These are phyloP conservation scores for Sitophilus oryzae DNA, from an alignment of 1,140 invertebrate genomes.

Conservation along the genomic window DNA sequence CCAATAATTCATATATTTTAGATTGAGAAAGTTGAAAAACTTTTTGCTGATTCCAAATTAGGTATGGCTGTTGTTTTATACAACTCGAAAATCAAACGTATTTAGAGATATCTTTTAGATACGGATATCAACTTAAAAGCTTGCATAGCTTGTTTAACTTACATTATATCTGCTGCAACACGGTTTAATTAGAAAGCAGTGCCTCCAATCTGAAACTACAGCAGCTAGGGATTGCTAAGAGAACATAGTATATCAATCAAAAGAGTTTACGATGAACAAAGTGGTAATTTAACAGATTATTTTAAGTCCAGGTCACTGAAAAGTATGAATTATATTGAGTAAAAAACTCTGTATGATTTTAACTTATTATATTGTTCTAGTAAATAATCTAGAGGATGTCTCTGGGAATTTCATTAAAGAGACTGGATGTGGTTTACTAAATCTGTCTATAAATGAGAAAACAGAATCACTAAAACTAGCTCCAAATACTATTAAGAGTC, in stretches of 20 bases:
- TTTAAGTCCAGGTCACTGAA: constrained; percentile 32
- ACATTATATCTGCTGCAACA: constrained; percentile 61
- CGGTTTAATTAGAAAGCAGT: constrained; percentile 59
- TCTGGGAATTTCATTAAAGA: constrained; percentile 24
- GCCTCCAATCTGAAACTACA: constrained; percentile 71
- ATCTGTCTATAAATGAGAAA: constrained; percentile 34
- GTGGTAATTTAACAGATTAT: constrained; percentile 24
- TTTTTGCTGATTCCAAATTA: constrained; percentile 42
- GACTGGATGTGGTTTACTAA: constrained; percentile 29
- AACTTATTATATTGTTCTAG: constrained; percentile 31
- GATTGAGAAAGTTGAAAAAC: constrained; percentile 39
- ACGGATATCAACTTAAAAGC: constrained; percentile 58
- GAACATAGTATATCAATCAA: constrained; percentile 61
- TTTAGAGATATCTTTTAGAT: constrained; percentile 50
- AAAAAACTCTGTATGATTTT: too few relatives aligned
- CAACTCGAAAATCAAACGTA: too few relatives aligned
- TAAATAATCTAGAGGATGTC: constrained; percentile 35
- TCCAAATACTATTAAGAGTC: constrained; percentile 30
- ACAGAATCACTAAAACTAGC: constrained; percentile 28
- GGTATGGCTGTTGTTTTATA: too few relatives aligned
- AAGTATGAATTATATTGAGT: too few relatives aligned
- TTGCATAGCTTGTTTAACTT: constrained; percentile 63
- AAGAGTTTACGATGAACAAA: constrained; percentile 53
- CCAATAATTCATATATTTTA: constrained; percentile 30
- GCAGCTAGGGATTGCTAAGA: constrained; percentile 67